These are phyloP conservation scores for Zoroaster sp. DNA, from an alignment of 53 echinoderm and acorn worm species.

Conservation along the genomic window DNA sequence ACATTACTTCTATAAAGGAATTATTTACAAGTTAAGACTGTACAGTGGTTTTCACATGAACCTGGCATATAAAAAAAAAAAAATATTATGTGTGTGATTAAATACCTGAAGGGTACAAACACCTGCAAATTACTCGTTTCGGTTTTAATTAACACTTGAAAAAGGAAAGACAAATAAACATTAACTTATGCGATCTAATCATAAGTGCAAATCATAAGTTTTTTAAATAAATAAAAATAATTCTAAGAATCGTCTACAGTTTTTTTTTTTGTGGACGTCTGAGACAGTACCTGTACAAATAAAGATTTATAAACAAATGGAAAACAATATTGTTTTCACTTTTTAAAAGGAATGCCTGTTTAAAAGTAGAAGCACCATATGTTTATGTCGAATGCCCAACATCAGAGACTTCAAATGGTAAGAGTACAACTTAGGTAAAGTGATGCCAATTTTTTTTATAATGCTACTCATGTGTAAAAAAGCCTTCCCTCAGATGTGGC, in stretches of 20 bases:
- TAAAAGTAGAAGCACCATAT: slow-evolving; percentile 7
- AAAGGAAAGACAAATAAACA: not conserved
- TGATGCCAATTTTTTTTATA: too few species aligned
- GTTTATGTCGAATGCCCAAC: not conserved
- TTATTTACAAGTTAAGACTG: slow-evolving; percentile 26
- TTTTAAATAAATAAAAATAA: not conserved
- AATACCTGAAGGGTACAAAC: not conserved
- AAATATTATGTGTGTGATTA: not conserved
- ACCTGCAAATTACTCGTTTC: too few species aligned
- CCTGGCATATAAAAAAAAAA: not conserved
- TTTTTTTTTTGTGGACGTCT: not conserved
- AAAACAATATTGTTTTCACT: not conserved
- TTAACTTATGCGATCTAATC: not conserved
- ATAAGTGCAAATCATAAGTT: not conserved
- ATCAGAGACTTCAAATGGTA: too few species aligned
- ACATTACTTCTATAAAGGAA: slow-evolving; percentile 6
- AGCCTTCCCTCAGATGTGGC: too few species aligned
- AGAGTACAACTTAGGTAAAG: too few species aligned
- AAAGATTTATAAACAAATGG: not conserved
- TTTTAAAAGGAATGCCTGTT: not conserved
- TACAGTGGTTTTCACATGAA: slow-evolving; percentile 4
- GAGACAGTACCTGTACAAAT: not conserved
- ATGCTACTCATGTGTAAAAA: too few species aligned
- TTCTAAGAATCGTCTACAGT: not conserved
- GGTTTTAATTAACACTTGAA: not conserved